Evolutionary conservation across 2,888 invertebrate genomes (phyloP).

Genomic region (Portevinia maculata): DNA sequence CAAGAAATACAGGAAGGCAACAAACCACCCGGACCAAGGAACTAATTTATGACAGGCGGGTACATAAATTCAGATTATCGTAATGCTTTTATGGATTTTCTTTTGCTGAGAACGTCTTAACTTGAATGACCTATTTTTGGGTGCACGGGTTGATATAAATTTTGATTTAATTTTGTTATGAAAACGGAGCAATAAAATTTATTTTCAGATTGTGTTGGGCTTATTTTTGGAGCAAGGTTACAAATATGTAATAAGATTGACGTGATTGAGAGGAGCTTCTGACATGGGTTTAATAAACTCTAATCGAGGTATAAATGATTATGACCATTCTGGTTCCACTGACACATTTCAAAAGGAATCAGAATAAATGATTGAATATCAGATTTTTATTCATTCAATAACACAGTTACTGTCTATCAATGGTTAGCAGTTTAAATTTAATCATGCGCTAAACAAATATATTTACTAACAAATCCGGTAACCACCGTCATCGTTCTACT

Average conservation of each 20-base stretch:
- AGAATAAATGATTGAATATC: not conserved
- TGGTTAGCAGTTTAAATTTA: slow-evolving; percentile 57
- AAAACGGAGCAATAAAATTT: slow-evolving; percentile 21
- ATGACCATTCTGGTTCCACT: too few species aligned
- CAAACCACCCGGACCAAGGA: not conserved
- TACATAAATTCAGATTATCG: slow-evolving; percentile 68
- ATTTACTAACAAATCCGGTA: slow-evolving; percentile 48
- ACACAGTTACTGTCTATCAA: slow-evolving; percentile 36
- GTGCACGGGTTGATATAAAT: slow-evolving; percentile 52
- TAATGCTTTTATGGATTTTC: slow-evolving; percentile 42
- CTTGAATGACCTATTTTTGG: slow-evolving; percentile 54
- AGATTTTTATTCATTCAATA: not conserved
- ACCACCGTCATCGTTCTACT: slow-evolving; percentile 14
- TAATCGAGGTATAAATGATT: too few species aligned
- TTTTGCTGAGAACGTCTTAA: slow-evolving; percentile 43
- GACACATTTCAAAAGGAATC: not conserved
- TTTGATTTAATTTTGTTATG: slow-evolving; percentile 52
- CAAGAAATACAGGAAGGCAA: not conserved
- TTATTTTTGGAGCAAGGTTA: slow-evolving; percentile 29
- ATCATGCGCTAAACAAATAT: slow-evolving; percentile 65
- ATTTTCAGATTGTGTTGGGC: slow-evolving; percentile 1
- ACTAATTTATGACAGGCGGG: slow-evolving; percentile 59
- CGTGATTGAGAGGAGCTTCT: not conserved
- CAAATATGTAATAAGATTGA: not conserved
- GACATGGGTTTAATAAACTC: too few species aligned